These are phyloP conservation scores for Ataeniobius toweri DNA, from an alignment of 2,797 vertebrate genomes.

Conservation along the genomic window DNA sequence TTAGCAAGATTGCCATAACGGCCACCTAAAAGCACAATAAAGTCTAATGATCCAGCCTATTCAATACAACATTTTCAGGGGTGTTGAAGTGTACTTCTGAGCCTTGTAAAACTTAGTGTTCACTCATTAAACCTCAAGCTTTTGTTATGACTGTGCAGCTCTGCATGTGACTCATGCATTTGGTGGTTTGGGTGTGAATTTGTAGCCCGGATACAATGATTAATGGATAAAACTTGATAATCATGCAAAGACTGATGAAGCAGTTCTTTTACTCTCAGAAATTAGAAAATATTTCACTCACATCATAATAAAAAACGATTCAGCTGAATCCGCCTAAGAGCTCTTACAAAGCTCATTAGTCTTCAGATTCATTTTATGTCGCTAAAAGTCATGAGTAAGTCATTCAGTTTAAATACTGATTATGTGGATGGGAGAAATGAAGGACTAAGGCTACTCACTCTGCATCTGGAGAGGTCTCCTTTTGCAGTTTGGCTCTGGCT, in stretches of 20 bases:
- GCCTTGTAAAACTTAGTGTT: slow-evolving; percentile 11
- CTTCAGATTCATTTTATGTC: slow-evolving; percentile 6
- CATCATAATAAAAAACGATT: slow-evolving; percentile 8
- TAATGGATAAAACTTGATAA: background rate
- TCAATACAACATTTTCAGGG: background rate
- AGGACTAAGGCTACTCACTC: slow-evolving; percentile 83
- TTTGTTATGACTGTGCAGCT: background rate
- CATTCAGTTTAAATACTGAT: slow-evolving; percentile 30
- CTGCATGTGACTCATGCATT: background rate
- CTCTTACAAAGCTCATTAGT: slow-evolving; percentile 1
- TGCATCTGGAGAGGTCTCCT: slow-evolving; percentile 74
- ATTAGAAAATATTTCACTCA: background rate
- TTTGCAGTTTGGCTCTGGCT: slow-evolving; percentile 83
- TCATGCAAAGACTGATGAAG: slow-evolving; percentile 6
- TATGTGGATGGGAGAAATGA: slow-evolving; percentile 22
- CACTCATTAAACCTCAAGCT: background rate
- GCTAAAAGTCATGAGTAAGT: slow-evolving; percentile 28
- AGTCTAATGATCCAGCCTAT: slow-evolving; percentile 2
- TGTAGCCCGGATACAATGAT: background rate
- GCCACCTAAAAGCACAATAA: slow-evolving; percentile 11
- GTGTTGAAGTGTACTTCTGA: background rate
- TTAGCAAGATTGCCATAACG: background rate
- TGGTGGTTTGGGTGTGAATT: background rate
- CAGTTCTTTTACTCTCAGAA: background rate
- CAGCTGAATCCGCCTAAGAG: slow-evolving; percentile 6